Base-by-base conservation (phyloP, 1,140 invertebrate species). In the Dendrolimus punctatus region DNA sequence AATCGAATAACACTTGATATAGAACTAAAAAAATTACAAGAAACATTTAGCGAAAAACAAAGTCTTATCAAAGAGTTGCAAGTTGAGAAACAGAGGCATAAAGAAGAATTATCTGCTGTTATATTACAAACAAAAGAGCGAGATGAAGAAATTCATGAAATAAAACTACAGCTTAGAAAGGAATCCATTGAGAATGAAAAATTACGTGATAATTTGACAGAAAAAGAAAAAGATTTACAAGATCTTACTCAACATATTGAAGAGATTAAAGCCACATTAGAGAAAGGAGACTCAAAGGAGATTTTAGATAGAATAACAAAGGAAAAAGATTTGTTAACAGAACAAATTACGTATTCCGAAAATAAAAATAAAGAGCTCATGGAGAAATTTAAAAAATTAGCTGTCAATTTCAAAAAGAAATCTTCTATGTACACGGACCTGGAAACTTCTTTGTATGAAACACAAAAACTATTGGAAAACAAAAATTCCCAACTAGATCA, bases 331-430 rank as follows among this genome's bases (percentile, higher is more conserved):
- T 57, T 71, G 57, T 60, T 76, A 45, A 67, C 58, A 42, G 80
- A 84, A 55, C 70, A 79, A 40, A 74, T 62, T 59, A 43, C 40
- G 9, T 58, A 56, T 38, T 58, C 84, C 48, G 67, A 88, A 76
- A 57, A 72, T 59, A 87, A 83, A 68, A 72, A 91, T 79, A 88
- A 90, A 63, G 90, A 92, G 61, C 76, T 89, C 8, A 68, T 91
- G 37, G 92, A 94, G 50, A 94, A 94, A 77, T 89, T 95, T 73
- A 94, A 94, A 64, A 94, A 94, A 60, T 91, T 93, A 61, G 93
- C 93, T 4, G 85, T 91, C 0, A 93, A 91, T 66, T 84, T 94
- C 6, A 95, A 95, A 69, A 93, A 93, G 62, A 94, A 94, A 71
- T 82, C 88, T 0, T 61, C 85, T 10, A 79, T 90, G 46, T 91